Evolutionary conservation across 2,797 vertebrate genomes (phyloP).

Genomic region (Agapornis canus): DNA sequence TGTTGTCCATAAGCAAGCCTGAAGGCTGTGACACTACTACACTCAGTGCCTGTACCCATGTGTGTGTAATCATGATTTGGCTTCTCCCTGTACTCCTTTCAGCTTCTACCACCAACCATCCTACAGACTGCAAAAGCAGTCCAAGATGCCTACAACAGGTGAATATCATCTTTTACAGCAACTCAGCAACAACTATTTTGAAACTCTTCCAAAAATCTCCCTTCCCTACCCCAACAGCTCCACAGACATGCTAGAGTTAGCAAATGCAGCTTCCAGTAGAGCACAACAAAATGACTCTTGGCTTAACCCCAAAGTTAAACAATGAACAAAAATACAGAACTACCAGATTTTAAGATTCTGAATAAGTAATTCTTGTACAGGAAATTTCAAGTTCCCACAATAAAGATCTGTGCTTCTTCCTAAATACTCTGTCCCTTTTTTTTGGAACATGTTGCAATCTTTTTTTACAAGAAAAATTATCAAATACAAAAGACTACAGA

Average conservation of each 20-base stretch:
- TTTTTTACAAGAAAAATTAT: neutral
- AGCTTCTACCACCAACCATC: neutral
- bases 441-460: neutral
- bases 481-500: neutral
- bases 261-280: neutral
- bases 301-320: neutral
- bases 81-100: neutral
- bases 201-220: neutral
- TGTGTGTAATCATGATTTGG: neutral
- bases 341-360: neutral
- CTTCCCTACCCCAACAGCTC: neutral
- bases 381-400: neutral
- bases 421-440: neutral
- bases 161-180: neutral
- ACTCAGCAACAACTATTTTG: neutral
- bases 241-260: neutral
- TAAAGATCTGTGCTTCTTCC: neutral
- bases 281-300: neutral
- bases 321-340: neutral
- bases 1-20: neutral
- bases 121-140: neutral
- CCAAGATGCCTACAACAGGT: neutral
- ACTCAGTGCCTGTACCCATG: neutral
- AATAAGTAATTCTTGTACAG: neutral
- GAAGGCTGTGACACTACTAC: neutral